phyloP scores from a whole-genome alignment of 2,888 invertebrate genomes.

The Aphrophora alni region DNA sequence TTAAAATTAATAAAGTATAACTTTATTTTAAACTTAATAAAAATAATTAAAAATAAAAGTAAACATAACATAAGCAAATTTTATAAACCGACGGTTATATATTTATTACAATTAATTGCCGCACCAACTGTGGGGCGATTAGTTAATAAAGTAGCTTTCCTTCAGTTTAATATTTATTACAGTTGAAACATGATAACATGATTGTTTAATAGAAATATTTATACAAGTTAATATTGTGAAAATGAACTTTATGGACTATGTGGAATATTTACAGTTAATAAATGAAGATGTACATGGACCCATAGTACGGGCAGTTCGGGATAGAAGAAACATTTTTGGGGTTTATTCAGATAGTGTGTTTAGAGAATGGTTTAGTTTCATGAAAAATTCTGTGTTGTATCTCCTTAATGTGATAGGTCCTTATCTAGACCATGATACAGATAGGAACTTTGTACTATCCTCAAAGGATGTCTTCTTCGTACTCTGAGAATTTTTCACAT shows the following conservation, averaged over 20 bases:
- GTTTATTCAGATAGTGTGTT: neutral
- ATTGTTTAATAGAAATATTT: too few species aligned
- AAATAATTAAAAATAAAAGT: too few species aligned
- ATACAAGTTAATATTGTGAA: too few species aligned
- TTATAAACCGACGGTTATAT: too few species aligned
- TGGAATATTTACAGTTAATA: conserved; percentile 9
- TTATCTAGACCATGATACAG: conserved; percentile 7
- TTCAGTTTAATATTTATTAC: too few species aligned
- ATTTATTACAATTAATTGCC: too few species aligned
- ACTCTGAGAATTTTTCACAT: neutral
- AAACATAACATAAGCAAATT: too few species aligned
- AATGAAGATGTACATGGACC: conserved; percentile 6
- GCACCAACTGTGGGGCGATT: too few species aligned
- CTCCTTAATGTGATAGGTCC: neutral
- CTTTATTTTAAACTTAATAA: too few species aligned
- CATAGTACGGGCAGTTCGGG: neutral
- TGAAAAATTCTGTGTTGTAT: conserved; percentile 2
- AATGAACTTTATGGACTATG: neutral
- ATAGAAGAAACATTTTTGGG: conserved; percentile 3
- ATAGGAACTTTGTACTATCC: conserved; percentile 10
- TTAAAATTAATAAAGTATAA: too few species aligned
- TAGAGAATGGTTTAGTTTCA: neutral
- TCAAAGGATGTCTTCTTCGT: neutral
- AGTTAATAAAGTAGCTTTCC: too few species aligned
- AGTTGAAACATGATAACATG: too few species aligned